These are phyloP conservation scores for Archilochus colubris DNA, from an alignment of 2,113 vertebrate genomes.

Conservation along the genomic window DNA sequence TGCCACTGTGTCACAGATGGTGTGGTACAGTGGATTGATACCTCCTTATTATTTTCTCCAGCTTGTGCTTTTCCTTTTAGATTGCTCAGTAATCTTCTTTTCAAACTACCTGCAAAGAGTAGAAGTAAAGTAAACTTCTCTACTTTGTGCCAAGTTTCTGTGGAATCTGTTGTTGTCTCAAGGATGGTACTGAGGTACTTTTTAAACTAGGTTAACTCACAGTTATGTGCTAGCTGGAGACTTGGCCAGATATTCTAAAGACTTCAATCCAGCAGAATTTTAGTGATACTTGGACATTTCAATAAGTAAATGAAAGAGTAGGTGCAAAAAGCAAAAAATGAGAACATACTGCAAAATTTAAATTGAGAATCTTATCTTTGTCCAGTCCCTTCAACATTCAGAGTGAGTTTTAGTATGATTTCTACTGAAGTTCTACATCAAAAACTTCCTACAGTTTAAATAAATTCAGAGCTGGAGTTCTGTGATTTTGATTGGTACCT, in stretches of 20 bases:
- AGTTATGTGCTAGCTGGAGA: not conserved
- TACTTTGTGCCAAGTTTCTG: not conserved
- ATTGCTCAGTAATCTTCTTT: not conserved
- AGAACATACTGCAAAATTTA: not conserved
- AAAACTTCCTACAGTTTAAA: not conserved
- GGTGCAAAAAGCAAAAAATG: not conserved
- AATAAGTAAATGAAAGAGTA: not conserved
- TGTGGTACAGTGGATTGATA: constrained; percentile 25
- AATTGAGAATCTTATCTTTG: not conserved
- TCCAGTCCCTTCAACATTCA: not conserved
- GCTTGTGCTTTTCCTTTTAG: not conserved
- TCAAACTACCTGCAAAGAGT: not conserved
- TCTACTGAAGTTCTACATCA: not conserved
- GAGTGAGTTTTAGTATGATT: not conserved
- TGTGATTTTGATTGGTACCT: not conserved
- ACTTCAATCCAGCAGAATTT: not conserved
- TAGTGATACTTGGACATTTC: not conserved
- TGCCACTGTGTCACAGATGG: constrained; percentile 20
- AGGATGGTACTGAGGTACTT: not conserved
- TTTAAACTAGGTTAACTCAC: not conserved
- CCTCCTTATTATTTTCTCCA: constrained; percentile 40
- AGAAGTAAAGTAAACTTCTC: not conserved
- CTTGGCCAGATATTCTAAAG: not conserved
- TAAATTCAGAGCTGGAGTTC: not conserved
- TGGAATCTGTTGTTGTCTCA: not conserved